Evolutionary conservation across 2,888 invertebrate species (phyloP).

Genomic region (Troglohyphantes excavatus): DNA sequence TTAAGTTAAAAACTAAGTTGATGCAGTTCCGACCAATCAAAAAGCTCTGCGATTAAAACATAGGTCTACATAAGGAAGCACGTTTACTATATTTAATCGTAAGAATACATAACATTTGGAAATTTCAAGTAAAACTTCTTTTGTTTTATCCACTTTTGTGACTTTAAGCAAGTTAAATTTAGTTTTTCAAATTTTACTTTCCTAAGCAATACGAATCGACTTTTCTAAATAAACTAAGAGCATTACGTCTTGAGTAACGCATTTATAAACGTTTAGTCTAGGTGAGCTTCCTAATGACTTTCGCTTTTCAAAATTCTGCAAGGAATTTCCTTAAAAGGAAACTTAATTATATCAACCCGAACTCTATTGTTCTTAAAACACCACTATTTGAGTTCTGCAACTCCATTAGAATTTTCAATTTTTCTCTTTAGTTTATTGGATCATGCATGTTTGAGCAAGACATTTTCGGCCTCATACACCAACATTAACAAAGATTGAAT

Average conservation of each 20-base stretch:
- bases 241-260: constrained; percentile 12
- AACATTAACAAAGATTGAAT: constrained; percentile 47
- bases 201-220: not conserved
- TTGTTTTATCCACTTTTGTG: not conserved
- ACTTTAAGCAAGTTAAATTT: not conserved
- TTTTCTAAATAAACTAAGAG: not conserved
- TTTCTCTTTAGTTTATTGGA: constrained; percentile 45
- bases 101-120: no score
- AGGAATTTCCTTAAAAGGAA: constrained; percentile 7
- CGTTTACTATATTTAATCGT: no score
- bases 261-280: not conserved
- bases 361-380: constrained; percentile 38
- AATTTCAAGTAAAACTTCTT: no score
- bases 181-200: not conserved
- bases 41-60: no score
- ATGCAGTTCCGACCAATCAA: no score
- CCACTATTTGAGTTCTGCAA: constrained; percentile 6
- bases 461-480: constrained; percentile 41
- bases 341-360: constrained; percentile 54
- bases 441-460: constrained; percentile 37
- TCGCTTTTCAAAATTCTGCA: not conserved
- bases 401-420: constrained; percentile 25
- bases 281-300: constrained; percentile 19
- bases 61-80: no score
- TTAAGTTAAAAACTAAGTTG: no score